Base-by-base conservation (phyloP, 2,888 invertebrate species). In the Myathropa florea region DNA sequence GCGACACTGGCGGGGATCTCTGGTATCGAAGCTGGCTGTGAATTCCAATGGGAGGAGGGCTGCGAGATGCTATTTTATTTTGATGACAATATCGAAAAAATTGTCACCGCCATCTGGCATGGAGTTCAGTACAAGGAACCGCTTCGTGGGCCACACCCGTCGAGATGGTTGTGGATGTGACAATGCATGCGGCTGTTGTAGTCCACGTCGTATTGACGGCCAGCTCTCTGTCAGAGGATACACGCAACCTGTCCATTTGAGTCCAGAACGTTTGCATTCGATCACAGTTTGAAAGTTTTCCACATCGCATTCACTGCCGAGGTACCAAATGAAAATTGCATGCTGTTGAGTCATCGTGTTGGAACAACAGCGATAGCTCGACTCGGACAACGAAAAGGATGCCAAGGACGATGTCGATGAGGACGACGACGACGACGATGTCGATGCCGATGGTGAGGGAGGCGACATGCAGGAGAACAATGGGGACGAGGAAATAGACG, bases 291-390 rank as follows among this genome's bases (percentile, higher is more conserved):
- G 90, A 81, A 89, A 92, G 79, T 89, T 89, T 88, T 89, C 89
- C 85, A 87, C 89, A 81, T 89, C 82, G 70, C 73, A 53, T 55
- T 89, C 88, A 78, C 67, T 84, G 57, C 89, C 89, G 79, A 90
- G 89, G 86, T 92, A 91, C 91, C 92, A 91, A 59, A 92, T 89
- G 89, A 92, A 92, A 83, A 91, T 89, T 88, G 90, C 90, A 89
- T 89, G 89, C 88, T 89, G 89, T 57, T 60, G 76, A 64, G 72
- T 79, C 68, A 53, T 23, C 60, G 81, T 68, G 82, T 85, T 73
- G 59, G 85, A 77, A 80, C 81, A 85, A 71, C 68, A 73, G 73
- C 68, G 68, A 28, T 68, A 77, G 67, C 84, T 85, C 53, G 81
- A 72, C 36, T 68, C 77, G 81, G 81, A 85, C 70, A 78, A 73